phyloP scores from a whole-genome alignment of 2,113 vertebrate species.

The Clarias macrocephalus region DNA sequence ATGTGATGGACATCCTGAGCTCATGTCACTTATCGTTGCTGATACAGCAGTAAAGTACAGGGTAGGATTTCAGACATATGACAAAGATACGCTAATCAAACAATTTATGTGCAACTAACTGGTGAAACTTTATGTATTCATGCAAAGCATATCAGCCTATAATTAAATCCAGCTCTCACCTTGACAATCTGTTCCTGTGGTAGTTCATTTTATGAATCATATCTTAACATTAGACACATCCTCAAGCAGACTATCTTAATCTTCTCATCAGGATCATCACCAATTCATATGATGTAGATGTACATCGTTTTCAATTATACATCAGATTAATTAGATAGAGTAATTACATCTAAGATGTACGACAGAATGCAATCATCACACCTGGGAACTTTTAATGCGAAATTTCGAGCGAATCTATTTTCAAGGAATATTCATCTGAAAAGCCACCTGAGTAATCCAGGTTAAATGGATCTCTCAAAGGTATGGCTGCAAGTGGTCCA shows the following conservation, averaged over 20 bases:
- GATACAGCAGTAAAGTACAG: not conserved
- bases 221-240: not conserved
- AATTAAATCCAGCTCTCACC: not conserved
- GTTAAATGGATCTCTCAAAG: slow-evolving; percentile 56
- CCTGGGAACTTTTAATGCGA: slow-evolving; percentile 40
- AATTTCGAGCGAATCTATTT: slow-evolving; percentile 53
- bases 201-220: not conserved
- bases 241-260: not conserved
- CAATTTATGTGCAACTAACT: not conserved
- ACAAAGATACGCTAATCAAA: not conserved
- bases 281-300: not conserved
- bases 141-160: not conserved
- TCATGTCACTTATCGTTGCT: slow-evolving; percentile 6
- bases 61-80: not conserved
- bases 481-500: slow-evolving; percentile 50
- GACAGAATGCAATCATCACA: slow-evolving; percentile 43
- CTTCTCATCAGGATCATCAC: not conserved
- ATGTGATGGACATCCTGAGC: not conserved
- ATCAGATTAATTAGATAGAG: slow-evolving; percentile 45
- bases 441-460: slow-evolving; percentile 56
- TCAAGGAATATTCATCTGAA: slow-evolving; percentile 40
- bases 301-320: slow-evolving; percentile 17
- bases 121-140: not conserved
- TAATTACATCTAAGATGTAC: slow-evolving; percentile 51
- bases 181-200: not conserved